phyloP scores from a whole-genome alignment of 2,797 vertebrate species.

The Trachops cirrhosus region DNA sequence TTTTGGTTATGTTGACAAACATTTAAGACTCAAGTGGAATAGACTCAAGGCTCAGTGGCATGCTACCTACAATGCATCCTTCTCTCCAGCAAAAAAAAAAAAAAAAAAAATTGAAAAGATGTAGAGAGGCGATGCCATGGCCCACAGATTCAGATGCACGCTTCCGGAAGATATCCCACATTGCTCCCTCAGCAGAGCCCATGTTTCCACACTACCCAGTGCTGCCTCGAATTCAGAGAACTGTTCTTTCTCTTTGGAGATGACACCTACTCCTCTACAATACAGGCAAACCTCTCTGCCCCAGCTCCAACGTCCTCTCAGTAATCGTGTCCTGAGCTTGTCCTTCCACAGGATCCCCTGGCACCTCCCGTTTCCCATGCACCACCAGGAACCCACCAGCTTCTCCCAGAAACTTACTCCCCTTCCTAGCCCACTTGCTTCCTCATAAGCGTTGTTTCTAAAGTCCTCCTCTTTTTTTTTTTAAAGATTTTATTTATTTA shows the following conservation, averaged over 20 bases:
- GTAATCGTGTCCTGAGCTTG: neutral
- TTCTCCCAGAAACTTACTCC: neutral
- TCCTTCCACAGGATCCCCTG: neutral
- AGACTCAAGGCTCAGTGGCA: neutral
- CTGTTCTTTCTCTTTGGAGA: neutral
- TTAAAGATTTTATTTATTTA: no score
- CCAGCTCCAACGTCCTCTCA: neutral
- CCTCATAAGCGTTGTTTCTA: neutral
- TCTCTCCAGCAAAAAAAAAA: neutral
- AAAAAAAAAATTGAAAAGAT: no score
- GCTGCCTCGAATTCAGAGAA: neutral
- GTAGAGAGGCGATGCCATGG: neutral
- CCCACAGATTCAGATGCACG: accelerated
- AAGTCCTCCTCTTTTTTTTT: neutral
- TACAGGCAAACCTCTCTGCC: neutral
- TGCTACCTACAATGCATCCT: neutral
- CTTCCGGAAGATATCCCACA: neutral
- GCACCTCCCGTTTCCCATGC: neutral
- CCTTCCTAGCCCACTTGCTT: neutral
- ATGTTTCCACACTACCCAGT: neutral
- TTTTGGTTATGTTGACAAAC: neutral
- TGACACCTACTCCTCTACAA: neutral
- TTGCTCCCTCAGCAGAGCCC: neutral
- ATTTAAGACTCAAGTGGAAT: neutral
- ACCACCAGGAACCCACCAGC: neutral